Evolutionary conservation across 35 echinoderm and acorn worm species (phyloP).

Genomic region (Ptychodera flava): DNA sequence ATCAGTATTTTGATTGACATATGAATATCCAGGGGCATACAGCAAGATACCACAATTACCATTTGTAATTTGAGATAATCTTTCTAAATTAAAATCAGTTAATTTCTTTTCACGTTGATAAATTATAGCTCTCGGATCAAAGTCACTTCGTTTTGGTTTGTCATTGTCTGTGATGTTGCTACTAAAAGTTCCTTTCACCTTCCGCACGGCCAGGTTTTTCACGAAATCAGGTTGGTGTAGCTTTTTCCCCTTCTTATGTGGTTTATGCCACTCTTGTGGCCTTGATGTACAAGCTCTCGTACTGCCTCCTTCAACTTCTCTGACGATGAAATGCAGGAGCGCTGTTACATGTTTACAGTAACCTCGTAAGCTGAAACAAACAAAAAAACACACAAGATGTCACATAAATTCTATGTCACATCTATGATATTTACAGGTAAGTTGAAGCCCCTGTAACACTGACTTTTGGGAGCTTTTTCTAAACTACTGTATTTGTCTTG

Average conservation of each 20-base stretch:
- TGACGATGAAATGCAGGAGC: constrained; percentile 36
- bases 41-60: constrained; percentile 68
- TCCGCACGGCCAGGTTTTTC: constrained; percentile 37
- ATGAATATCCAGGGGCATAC: too few relatives aligned
- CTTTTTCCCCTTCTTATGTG: constrained; percentile 37
- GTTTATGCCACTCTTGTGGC: constrained; percentile 30
- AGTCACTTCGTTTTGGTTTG: constrained; percentile 19
- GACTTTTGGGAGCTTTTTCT: too few relatives aligned
- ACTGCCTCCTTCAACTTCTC: constrained; percentile 35
- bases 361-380: constrained; percentile 53
- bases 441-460: too few relatives aligned
- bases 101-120: constrained; percentile 18
- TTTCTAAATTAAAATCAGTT: constrained; percentile 24
- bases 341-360: constrained; percentile 61
- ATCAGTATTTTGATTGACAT: too few relatives aligned
- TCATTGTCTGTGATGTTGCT: constrained; percentile 7
- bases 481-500: too few relatives aligned
- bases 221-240: constrained; percentile 45
- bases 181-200: constrained; percentile 29
- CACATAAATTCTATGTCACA: too few relatives aligned
- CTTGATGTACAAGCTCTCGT: constrained; percentile 40
- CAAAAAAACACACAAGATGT: too few relatives aligned
- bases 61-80: constrained; percentile 37
- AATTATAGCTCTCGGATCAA: constrained; percentile 11
- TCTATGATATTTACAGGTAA: too few relatives aligned